These are phyloP conservation scores for Eciton burchellii DNA, from an alignment of 1,140 invertebrate genomes.

Conservation along the genomic window DNA sequence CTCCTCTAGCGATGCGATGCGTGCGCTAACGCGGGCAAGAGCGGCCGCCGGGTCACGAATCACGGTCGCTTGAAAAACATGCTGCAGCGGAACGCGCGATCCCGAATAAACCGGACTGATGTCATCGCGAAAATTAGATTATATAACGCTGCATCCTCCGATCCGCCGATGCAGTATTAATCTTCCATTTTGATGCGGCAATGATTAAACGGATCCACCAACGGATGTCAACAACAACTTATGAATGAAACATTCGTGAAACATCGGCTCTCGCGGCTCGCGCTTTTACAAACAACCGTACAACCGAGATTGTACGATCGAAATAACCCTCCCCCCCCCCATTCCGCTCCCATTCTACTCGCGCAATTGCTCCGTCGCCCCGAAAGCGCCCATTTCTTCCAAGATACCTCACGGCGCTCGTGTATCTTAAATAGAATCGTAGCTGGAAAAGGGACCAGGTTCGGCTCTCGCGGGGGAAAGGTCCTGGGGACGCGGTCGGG, in stretches of 20 bases:
- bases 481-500: conserved; percentile 36
- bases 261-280: not conserved
- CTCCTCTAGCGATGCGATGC: conserved; percentile 7
- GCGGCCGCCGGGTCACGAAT: not conserved
- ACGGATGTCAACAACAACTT: not conserved
- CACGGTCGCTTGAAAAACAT: not conserved
- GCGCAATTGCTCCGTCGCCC: not conserved
- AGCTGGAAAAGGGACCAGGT: conserved; percentile 45
- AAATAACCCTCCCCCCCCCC: too few species aligned
- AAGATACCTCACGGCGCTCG: not conserved
- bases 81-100: not conserved
- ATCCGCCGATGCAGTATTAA: not conserved
- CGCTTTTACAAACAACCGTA: not conserved
- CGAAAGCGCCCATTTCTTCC: not conserved
- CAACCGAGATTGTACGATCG: not conserved
- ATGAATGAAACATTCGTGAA: not conserved
- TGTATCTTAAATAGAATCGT: conserved; percentile 56
- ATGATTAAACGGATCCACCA: too few species aligned
- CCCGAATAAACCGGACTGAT: not conserved
- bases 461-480: conserved; percentile 31
- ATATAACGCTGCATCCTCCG: not conserved
- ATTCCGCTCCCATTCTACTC: not conserved
- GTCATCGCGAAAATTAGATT: conserved; percentile 11
- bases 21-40: not conserved
- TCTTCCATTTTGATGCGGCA: not conserved